Conservation (phyloP, 2,888 invertebrate genomes). For the Tribolium freemani region DNA sequence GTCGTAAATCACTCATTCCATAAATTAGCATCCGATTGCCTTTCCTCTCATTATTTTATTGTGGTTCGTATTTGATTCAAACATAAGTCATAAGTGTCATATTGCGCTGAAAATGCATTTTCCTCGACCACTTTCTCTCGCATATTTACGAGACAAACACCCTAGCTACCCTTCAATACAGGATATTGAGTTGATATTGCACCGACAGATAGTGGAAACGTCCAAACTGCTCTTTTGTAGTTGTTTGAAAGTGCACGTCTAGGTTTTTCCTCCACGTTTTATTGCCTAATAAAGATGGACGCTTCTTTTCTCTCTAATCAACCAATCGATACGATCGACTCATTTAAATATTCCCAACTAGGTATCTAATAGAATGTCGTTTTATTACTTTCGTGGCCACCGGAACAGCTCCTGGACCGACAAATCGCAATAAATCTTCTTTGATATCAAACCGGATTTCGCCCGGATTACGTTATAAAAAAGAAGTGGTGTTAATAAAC, state of each 20-base stretch:
- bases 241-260: conserved; percentile 18
- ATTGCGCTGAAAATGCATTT: conserved; percentile 23
- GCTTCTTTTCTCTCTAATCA: conserved; percentile 3
- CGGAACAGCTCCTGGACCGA: conserved; percentile 6
- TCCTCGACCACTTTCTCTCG: conserved; percentile 14
- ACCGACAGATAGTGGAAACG: conserved; percentile 22
- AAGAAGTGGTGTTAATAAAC: conserved; percentile 24
- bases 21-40: not conserved
- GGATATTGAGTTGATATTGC: conserved; percentile 35
- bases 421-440: conserved; percentile 21
- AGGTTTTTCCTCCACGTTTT: conserved; percentile 12
- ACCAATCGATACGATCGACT: not conserved
- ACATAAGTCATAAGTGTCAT: conserved; percentile 17
- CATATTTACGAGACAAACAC: conserved; percentile 17
- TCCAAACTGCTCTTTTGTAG: conserved; percentile 22
- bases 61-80: not conserved
- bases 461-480: conserved; percentile 17
- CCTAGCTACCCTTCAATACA: conserved; percentile 12
- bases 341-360: conserved; percentile 17
- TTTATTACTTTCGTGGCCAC: conserved; percentile 5
- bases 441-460: conserved; percentile 28
- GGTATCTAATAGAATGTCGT: conserved; percentile 12
- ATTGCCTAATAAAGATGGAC: conserved; percentile 8
- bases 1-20: not conserved
- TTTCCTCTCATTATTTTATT: not conserved